Conservation (phyloP, 2,888 invertebrate species). For the Halictus quadricinctus region DNA sequence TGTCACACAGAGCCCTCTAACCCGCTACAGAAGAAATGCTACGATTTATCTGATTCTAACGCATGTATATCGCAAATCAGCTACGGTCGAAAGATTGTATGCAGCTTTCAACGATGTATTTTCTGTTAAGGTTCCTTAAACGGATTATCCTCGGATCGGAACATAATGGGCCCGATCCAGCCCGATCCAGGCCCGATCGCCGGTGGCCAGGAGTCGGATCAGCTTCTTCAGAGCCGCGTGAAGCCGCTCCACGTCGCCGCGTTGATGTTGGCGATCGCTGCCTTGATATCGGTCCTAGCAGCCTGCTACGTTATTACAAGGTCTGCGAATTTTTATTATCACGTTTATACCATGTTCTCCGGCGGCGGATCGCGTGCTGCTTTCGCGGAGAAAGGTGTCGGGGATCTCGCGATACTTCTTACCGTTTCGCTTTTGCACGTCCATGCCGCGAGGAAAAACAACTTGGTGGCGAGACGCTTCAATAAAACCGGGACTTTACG, state of each 20-base stretch:
- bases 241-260: conserved; percentile 73
- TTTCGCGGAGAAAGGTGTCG: conserved; percentile 17
- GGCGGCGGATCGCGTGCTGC: background rate
- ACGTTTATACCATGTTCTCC: conserved; percentile 14
- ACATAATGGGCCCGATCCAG: conserved; percentile 36
- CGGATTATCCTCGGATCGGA: conserved; percentile 32
- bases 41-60: background rate
- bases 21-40: too few relatives aligned
- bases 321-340: conserved; percentile 55
- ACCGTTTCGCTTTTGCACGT: background rate
- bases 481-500: conserved; percentile 41
- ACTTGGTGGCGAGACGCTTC: conserved; percentile 13
- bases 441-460: conserved; percentile 17
- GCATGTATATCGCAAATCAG: background rate
- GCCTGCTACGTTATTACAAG: conserved; percentile 78
- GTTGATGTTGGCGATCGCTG: conserved; percentile 72
- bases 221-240: conserved; percentile 50
- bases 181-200: conserved; percentile 39
- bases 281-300: conserved; percentile 74
- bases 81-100: background rate
- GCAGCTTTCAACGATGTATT: background rate
- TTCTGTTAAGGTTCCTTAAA: conserved; percentile 30
- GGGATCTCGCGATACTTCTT: conserved; percentile 34
- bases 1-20: background rate
- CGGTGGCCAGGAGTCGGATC: conserved; percentile 44